Evolutionary conservation across 2,888 invertebrate genomes (phyloP).

Genomic region (Petrolisthes cinctipes): DNA sequence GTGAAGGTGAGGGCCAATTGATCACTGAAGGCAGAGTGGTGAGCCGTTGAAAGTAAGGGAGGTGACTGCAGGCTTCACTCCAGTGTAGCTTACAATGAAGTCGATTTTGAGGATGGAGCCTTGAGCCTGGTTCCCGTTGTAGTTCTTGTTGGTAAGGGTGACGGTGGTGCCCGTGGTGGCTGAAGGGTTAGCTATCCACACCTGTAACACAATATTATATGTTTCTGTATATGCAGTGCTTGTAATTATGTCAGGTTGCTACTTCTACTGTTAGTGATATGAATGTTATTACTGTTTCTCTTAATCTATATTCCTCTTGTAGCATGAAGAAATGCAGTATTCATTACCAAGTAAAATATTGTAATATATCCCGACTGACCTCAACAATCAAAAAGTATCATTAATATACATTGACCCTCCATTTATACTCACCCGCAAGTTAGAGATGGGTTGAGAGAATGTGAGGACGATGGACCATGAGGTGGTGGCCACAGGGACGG

Average conservation of each 20-base stretch:
- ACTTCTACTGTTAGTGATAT: too few relatives aligned
- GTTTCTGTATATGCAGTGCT: too few relatives aligned
- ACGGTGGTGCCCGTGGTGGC: constrained; percentile 27
- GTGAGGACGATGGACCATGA: constrained; percentile 20
- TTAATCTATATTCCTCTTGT: not conserved
- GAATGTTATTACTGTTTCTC: too few relatives aligned
- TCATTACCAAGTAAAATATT: not conserved
- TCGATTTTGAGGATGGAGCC: constrained; percentile 27
- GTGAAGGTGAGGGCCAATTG: not conserved
- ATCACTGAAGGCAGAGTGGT: not conserved
- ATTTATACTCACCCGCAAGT: constrained; percentile 10
- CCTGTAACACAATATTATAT: not conserved
- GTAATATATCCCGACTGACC: not conserved
- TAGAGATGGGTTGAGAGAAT: not conserved
- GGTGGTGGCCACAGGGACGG: not conserved
- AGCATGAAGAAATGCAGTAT: not conserved
- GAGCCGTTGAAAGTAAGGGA: constrained; percentile 28
- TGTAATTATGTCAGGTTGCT: too few relatives aligned
- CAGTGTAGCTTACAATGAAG: constrained; percentile 12
- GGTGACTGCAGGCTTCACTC: not conserved
- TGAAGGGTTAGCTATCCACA: constrained; percentile 29
- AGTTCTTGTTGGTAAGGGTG: constrained; percentile 39
- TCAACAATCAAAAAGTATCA: not conserved
- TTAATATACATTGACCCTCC: not conserved
- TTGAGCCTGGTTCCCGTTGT: constrained; percentile 34